These are phyloP conservation scores for Hyphantria cunea DNA, from an alignment of 1,140 invertebrate genomes.

Conservation along the genomic window DNA sequence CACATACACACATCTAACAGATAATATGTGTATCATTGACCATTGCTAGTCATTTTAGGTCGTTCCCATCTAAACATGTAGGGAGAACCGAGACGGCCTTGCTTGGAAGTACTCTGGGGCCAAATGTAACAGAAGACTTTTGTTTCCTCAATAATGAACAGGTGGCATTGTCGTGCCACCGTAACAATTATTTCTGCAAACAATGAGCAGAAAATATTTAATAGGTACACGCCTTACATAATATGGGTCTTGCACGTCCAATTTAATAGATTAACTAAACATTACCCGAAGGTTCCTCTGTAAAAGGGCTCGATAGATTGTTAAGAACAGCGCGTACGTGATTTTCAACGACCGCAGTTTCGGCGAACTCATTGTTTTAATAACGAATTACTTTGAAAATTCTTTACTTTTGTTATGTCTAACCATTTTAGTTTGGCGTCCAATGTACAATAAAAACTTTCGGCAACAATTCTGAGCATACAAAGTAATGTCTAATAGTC, in stretches of 20 bases:
- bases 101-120: constrained; percentile 24
- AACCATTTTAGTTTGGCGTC: constrained; percentile 21
- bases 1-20: constrained; percentile 29
- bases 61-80: constrained; percentile 52
- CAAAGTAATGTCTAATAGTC: constrained; percentile 18
- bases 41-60: constrained; percentile 55
- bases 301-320: constrained; percentile 41
- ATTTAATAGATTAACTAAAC: constrained; percentile 33
- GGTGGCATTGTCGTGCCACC: constrained; percentile 28
- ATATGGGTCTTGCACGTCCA: constrained; percentile 19
- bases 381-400: constrained; percentile 39
- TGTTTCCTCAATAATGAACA: constrained; percentile 43
- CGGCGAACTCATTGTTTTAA: constrained; percentile 46
- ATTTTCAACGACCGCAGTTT: constrained; percentile 32
- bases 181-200: constrained; percentile 29
- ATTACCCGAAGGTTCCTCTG: constrained; percentile 39
- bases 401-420: constrained; percentile 46
- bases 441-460: constrained; percentile 27
- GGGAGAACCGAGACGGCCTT: constrained; percentile 52
- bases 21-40: constrained; percentile 29
- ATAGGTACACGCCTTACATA: constrained; percentile 32
- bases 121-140: neutral
- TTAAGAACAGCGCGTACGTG: constrained; percentile 34
- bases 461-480: constrained; percentile 20
- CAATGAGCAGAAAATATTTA: constrained; percentile 33